A percentile compares a stretch with the other conserved stretches of the same genome.
Conservation (phyloP, 2,888 invertebrate genomes). For the Heliothis peltigera region DNA sequence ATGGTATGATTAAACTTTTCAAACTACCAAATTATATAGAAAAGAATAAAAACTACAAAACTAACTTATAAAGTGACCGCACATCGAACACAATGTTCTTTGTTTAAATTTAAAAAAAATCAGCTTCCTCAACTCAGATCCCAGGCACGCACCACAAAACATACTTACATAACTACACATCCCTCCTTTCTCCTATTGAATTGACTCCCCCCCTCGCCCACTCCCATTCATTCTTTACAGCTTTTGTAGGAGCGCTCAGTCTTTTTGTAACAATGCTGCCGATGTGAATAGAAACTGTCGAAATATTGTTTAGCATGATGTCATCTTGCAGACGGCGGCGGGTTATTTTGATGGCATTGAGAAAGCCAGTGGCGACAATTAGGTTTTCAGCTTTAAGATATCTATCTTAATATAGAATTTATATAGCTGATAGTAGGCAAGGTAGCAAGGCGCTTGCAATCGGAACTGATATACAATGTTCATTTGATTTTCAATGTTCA, state of each 20-base stretch:
- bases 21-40: not conserved
- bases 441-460: not conserved
- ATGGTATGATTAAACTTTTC: not conserved
- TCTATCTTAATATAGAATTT: constrained; percentile 4
- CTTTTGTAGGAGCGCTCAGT: constrained; percentile 84
- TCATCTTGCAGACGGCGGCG: constrained; percentile 69
- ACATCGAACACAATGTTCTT: constrained; percentile 28
- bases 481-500: too few species aligned
- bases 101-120: constrained; percentile 58
- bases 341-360: constrained; percentile 54
- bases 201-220: constrained; percentile 77
- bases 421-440: not conserved
- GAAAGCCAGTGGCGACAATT: constrained; percentile 42
- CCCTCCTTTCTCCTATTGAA: constrained; percentile 84
- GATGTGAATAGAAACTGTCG: constrained; percentile 84
- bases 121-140: constrained; percentile 57
- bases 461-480: too few species aligned
- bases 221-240: constrained; percentile 86
- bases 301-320: constrained; percentile 83
- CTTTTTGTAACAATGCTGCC: constrained; percentile 84
- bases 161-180: constrained; percentile 85
- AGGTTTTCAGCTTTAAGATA: constrained; percentile 20
- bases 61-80: constrained; percentile 6
- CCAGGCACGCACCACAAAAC: constrained; percentile 82
- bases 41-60: not conserved